A percentile compares a stretch with the other conserved stretches of the same genome.
phyloP scores from a whole-genome alignment of 2,888 invertebrate genomes.

The Drosophila maculinotata region DNA sequence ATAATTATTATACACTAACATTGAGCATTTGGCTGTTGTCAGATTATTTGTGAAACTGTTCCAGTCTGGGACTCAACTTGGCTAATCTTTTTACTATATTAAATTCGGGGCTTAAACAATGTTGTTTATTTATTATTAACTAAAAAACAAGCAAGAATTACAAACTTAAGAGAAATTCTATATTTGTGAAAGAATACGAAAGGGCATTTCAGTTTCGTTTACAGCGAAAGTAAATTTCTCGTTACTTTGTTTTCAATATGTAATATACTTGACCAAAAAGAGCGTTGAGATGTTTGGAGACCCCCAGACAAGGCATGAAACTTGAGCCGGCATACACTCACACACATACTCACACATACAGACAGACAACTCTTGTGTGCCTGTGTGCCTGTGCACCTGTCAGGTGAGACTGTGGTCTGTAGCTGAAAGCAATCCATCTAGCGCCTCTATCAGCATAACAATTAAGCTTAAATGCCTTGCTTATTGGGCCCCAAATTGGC shows the following conservation, averaged over 20 bases:
- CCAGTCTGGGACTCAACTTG: not conserved
- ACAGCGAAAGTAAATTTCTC: no score
- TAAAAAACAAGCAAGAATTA: no score
- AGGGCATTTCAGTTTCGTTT: slow-evolving; percentile 30
- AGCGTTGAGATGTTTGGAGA: slow-evolving; percentile 48
- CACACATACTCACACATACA: slow-evolving; percentile 10
- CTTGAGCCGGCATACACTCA: slow-evolving; percentile 68
- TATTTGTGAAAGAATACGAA: no score
- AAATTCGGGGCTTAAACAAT: no score
- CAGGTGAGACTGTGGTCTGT: slow-evolving; percentile 66
- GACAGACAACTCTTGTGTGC: no score
- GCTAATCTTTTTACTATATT: not conserved
- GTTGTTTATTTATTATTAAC: no score
- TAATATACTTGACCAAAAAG: slow-evolving; percentile 61
- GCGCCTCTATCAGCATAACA: slow-evolving; percentile 81
- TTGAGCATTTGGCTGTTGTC: not conserved
- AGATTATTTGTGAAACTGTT: not conserved
- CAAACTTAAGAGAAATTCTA: no score
- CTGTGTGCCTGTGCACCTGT: slow-evolving; percentile 67
- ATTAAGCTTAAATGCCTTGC: slow-evolving; percentile 73
- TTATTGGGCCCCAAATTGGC: slow-evolving; percentile 67
- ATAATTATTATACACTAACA: slow-evolving; percentile 40
- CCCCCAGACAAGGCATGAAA: slow-evolving; percentile 64
- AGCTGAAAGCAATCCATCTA: slow-evolving; percentile 78
- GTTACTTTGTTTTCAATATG: slow-evolving; percentile 17